A percentile compares a stretch with the other conserved stretches of the same genome.
Evolutionary conservation across 1,140 invertebrate genomes (phyloP).

Genomic region (Drosophila parvula): DNA sequence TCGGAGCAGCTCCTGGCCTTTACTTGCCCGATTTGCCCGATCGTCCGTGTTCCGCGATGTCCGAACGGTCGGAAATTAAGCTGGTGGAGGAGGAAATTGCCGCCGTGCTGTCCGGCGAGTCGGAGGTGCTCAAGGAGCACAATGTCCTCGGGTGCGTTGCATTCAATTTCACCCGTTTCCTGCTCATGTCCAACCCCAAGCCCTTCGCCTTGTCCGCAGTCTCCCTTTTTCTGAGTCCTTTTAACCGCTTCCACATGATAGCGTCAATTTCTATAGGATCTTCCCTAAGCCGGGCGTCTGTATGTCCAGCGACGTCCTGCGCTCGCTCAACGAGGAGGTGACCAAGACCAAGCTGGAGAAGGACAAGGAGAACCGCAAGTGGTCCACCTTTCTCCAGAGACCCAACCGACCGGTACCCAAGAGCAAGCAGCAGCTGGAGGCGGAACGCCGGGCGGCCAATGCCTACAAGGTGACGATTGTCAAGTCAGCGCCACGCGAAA

Average conservation of each 20-base stretch:
- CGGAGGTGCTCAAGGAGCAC: conserved; percentile 88
- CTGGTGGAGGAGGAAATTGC: conserved; percentile 88
- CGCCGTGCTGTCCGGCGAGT: conserved; percentile 87
- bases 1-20: conserved; percentile 11
- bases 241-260: conserved; percentile 69
- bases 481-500: conserved; percentile 84
- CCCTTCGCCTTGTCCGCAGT: background rate
- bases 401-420: conserved; percentile 87
- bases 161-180: conserved; percentile 53
- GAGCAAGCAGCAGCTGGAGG: conserved; percentile 82
- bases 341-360: conserved; percentile 84
- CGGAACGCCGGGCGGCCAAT: conserved; percentile 73
- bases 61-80: conserved; percentile 80
- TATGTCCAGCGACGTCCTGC: conserved; percentile 89
- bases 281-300: conserved; percentile 87
- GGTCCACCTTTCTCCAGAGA: conserved; percentile 89
- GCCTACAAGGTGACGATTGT: conserved; percentile 86
- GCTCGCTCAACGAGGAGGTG: conserved; percentile 86
- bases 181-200: background rate
- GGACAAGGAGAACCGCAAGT: conserved; percentile 86
- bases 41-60: conserved; percentile 75
- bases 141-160: conserved; percentile 87
- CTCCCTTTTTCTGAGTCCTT: conserved; percentile 18
- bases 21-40: conserved; percentile 76
- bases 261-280: conserved; percentile 88